Conservation (phyloP, 2,113 vertebrate genomes). For the Periophthalmodon schlosseri region DNA sequence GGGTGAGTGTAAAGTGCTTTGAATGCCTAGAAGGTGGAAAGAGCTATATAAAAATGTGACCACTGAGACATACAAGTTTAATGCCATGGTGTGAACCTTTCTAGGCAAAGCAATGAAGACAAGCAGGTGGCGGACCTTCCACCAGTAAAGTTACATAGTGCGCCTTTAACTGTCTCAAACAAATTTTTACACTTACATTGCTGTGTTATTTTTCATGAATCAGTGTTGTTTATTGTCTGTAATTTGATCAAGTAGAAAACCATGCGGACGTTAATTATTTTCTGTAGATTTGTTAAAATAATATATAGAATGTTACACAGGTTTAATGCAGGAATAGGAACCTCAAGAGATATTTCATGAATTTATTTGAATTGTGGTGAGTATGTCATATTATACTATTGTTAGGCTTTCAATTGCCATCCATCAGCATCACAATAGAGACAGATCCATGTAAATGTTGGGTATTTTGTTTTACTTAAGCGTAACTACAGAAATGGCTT, state of each 20-base stretch:
- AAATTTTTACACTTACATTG: conserved; percentile 1
- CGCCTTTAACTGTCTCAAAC: neutral
- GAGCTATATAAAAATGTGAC: too few species aligned
- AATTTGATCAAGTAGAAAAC: neutral
- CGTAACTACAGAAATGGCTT: neutral
- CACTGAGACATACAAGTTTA: neutral
- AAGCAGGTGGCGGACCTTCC: neutral
- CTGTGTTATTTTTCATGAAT: neutral
- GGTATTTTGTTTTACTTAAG: too few species aligned
- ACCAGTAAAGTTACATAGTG: neutral
- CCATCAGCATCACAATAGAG: too few species aligned
- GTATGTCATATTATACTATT: too few species aligned
- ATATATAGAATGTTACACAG: neutral
- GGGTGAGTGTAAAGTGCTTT: too few species aligned
- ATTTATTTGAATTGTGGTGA: neutral
- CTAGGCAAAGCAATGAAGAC: neutral
- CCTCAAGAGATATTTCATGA: neutral
- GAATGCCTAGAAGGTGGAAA: too few species aligned
- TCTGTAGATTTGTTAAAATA: neutral
- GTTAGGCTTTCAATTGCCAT: too few species aligned
- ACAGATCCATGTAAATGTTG: too few species aligned
- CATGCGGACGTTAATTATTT: neutral
- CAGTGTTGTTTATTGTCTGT: neutral
- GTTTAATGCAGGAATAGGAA: neutral
- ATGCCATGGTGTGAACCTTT: neutral